A percentile compares a stretch with the other conserved stretches of the same genome.
Conservation (phyloP, 1,140 invertebrate genomes). For the Leptinotarsa lineolata region DNA sequence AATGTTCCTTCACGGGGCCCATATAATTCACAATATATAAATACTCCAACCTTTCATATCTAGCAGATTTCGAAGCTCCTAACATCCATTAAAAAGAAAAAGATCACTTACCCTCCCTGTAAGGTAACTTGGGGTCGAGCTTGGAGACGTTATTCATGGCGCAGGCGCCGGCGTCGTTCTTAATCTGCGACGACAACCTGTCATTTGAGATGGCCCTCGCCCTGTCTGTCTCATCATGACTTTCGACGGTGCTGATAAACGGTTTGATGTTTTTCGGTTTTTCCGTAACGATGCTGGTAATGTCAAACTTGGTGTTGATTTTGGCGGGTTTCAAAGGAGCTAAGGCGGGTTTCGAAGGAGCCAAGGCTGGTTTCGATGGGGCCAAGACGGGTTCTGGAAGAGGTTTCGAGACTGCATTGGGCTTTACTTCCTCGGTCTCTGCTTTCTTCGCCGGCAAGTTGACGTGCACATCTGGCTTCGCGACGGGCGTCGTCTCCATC, state of each 20-base stretch:
- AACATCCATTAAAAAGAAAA: neutral
- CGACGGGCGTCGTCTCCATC: constrained; percentile 10
- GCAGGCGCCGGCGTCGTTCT: constrained; percentile 48
- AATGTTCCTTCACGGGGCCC: no score
- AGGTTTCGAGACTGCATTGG: neutral
- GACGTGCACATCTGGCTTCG: constrained; percentile 9
- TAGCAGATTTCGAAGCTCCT: no score
- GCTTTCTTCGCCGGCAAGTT: neutral
- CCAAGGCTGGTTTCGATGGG: neutral
- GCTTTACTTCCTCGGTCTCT: neutral
- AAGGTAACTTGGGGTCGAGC: constrained; percentile 43
- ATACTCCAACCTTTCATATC: no score
- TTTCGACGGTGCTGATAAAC: constrained; percentile 27
- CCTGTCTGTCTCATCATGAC: constrained; percentile 49
- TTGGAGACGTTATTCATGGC: constrained; percentile 29
- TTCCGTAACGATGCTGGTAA: constrained; percentile 52
- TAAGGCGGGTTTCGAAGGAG: neutral
- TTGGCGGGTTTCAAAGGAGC: neutral
- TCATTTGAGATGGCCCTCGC: constrained; percentile 24
- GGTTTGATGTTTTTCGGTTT: constrained; percentile 40
- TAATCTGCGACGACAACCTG: constrained; percentile 43
- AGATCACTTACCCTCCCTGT: constrained; percentile 47
- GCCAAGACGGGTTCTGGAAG: neutral
- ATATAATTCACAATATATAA: no score
- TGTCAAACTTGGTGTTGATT: constrained; percentile 37